Evolutionary conservation across 2,797 vertebrate genomes (phyloP).

Genomic region (Vultur gryphus): DNA sequence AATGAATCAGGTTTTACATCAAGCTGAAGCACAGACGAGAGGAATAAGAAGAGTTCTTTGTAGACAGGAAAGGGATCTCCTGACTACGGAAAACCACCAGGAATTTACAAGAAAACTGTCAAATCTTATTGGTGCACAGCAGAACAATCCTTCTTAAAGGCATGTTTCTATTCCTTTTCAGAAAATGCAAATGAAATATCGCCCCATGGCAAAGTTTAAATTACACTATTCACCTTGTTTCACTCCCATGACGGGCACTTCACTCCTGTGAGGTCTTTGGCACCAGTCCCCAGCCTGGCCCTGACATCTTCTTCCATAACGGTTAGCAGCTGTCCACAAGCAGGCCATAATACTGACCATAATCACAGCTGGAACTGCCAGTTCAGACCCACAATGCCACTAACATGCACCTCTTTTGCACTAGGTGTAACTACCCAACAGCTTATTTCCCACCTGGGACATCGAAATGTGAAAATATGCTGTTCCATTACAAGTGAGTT

Average conservation of each 20-base stretch:
- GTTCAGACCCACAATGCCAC: constrained; percentile 20
- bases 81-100: constrained; percentile 47
- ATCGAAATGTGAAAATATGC: background rate
- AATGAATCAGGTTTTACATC: constrained; percentile 57
- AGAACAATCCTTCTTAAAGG: constrained; percentile 53
- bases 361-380: constrained; percentile 5
- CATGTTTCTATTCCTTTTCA: constrained; percentile 7
- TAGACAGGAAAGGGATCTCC: constrained; percentile 38
- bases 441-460: constrained; percentile 23
- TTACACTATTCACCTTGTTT: constrained; percentile 35
- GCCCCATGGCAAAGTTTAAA: background rate
- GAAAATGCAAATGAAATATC: constrained; percentile 31
- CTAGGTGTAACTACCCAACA: background rate
- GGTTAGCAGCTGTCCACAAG: constrained; percentile 27
- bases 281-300: background rate
- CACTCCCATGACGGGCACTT: background rate
- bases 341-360: constrained; percentile 26
- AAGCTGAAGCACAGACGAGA: background rate
- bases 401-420: background rate
- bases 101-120: constrained; percentile 54
- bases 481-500: background rate
- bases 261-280: constrained; percentile 49
- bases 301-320: constrained; percentile 7
- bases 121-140: background rate
- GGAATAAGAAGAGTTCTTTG: constrained; percentile 61